Percentiles rank a stretch among this genome's conserved stretches.
Conservation (phyloP, 2,797 vertebrate genomes). For the Cephalopachus bancanus region DNA sequence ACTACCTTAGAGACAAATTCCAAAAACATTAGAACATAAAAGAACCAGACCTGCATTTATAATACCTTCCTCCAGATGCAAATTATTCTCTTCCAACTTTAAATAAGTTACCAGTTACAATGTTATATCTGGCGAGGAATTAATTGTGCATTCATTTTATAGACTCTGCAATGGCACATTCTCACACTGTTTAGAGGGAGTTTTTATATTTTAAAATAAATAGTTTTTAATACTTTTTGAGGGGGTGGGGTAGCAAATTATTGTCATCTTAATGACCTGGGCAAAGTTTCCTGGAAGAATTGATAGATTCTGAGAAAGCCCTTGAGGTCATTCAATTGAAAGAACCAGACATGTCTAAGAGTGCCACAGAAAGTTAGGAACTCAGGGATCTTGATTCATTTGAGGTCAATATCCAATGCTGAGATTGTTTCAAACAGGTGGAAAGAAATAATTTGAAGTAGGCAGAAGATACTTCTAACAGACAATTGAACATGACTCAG, state of each 20-base stretch:
- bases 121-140: background rate
- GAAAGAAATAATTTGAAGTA: constrained; percentile 5
- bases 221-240: constrained; percentile 19
- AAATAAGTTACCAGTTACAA: background rate
- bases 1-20: background rate
- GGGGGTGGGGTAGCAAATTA: background rate
- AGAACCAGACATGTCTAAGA: background rate
- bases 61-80: background rate
- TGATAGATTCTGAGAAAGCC: background rate
- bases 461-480: background rate
- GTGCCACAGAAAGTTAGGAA: background rate
- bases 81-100: background rate
- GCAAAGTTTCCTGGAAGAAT: background rate
- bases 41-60: background rate
- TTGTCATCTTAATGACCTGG: background rate
- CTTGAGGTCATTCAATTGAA: background rate
- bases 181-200: background rate
- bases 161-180: constrained; percentile 8
- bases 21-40: background rate
- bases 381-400: background rate
- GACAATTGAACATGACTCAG: background rate
- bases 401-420: background rate
- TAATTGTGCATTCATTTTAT: background rate
- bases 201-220: constrained; percentile 53
- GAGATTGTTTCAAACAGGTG: background rate